Conservation (phyloP, 1,140 invertebrate species). For the Macrostomum lignano region DNA sequence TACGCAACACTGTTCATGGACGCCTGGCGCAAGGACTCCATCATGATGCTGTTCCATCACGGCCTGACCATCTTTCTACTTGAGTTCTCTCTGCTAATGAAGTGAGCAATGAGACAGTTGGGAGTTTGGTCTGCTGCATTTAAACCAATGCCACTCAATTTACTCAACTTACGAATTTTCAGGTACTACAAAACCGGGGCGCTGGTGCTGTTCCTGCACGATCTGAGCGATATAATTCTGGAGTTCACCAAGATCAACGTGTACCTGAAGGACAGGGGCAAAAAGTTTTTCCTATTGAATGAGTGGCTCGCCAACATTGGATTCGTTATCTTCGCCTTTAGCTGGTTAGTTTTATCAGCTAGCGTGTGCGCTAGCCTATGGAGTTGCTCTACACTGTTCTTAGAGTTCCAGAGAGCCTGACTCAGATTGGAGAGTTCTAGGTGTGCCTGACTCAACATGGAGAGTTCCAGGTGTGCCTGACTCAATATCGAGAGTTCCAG, state of each 20-base stretch:
- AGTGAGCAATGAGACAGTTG: no score
- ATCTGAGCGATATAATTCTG: constrained; percentile 24
- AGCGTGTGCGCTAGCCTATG: no score
- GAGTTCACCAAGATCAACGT: constrained; percentile 27
- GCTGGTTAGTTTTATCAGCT: constrained; percentile 19
- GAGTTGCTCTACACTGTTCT: no score
- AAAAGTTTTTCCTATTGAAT: constrained; percentile 11
- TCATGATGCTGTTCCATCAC: constrained; percentile 26
- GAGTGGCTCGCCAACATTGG: constrained; percentile 18
- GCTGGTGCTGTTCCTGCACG: constrained; percentile 25
- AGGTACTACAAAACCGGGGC: constrained; percentile 22
- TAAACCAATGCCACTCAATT: constrained; percentile 1
- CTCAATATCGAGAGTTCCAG: no score
- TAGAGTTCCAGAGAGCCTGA: no score
- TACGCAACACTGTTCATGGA: constrained; percentile 29
- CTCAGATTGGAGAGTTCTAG: no score
- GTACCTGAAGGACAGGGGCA: constrained; percentile 23
- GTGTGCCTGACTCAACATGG: no score
- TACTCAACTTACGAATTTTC: no score
- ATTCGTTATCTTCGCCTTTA: constrained; percentile 20
- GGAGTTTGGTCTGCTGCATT: no score
- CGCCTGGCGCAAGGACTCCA: constrained; percentile 22
- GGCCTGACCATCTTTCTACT: constrained; percentile 22
- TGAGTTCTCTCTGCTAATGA: constrained; percentile 18
- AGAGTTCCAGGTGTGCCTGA: no score